Evolutionary conservation across 1,140 invertebrate species (phyloP), one percentile per base, ranked within the genome.

Genomic region (Macrotrachela quadricornifera): DNA sequence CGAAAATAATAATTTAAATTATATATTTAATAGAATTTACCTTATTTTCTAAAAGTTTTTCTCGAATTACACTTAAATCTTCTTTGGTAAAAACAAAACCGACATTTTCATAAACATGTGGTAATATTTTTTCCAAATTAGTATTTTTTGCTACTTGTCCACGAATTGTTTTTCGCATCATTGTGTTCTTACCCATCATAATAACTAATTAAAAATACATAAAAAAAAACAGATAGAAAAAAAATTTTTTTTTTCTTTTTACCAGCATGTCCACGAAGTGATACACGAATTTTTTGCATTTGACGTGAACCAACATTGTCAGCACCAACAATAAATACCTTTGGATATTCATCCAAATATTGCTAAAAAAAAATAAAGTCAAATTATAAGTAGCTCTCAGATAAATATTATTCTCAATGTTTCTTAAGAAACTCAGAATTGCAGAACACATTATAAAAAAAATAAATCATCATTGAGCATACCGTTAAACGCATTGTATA

Each of bases 291-390:
- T 71, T 95, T 85, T 74, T 99, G 92, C 90, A 99, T 96, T 73
- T 99, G 94, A 71, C 87, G 92, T n/a, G 94, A 99, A 56, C 90
- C 88, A 60, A 95, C 90, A 81, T 96, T 96, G 79, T 96, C 90
- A 58, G 87, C 88, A 64, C 87, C 86, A 62, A 96, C 90, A 64
- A 97, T 84, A 75, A 95, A 96, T 71, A 86, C 91, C 75, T 92
- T 95, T 60, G 90, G 91, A 72, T 84, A 99, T 64, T 99, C 87
- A 13, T 49, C 47, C 17, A 51, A 49, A 52, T 46, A 44, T 46
- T 15, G 55, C 39, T 49, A 41, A 17, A 48, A 47, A 36, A 49
- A 42, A 30, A 30, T 4, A 30, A 30, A 30, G 8, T 8, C 21
- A 30, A 30, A 30, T 4, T 30, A 30, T n/a, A 30, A 30, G 21